Percentiles rank a stretch among this genome's conserved stretches.
Conservation (phyloP, 2,888 invertebrate species). For the Atethmia centrago region DNA sequence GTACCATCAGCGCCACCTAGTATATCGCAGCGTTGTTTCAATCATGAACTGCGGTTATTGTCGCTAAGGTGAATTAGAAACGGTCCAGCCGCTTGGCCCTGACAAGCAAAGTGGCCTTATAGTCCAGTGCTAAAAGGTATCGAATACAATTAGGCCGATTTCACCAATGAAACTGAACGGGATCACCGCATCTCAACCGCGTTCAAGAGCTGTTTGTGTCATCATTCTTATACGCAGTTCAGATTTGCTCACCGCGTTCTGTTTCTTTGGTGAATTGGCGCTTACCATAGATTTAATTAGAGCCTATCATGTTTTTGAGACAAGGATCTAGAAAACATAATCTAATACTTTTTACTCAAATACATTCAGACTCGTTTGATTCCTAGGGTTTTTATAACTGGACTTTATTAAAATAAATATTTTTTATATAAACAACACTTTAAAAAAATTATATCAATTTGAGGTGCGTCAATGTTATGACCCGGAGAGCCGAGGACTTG, state of each 20-base stretch:
- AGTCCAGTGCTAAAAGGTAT: constrained; percentile 4
- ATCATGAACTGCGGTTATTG: constrained; percentile 5
- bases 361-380: neutral
- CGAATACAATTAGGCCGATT: neutral
- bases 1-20: constrained; percentile 16
- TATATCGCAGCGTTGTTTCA: neutral
- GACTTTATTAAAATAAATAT: constrained; percentile 18
- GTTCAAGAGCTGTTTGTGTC: neutral
- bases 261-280: neutral
- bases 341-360: constrained; percentile 2
- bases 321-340: neutral
- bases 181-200: neutral
- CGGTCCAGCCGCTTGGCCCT: constrained; percentile 19
- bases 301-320: neutral
- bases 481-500: constrained; percentile 3
- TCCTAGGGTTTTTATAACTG: neutral
- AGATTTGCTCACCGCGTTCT: neutral
- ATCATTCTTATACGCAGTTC: neutral
- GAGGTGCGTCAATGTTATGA: constrained; percentile 24
- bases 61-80: constrained; percentile 18
- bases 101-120: constrained; percentile 10
- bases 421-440: constrained; percentile 28
- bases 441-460: constrained; percentile 23
- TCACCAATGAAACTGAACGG: neutral
- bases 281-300: neutral